Evolutionary conservation across 2,113 vertebrate genomes (phyloP).

Genomic region (Heterochromis multidens): DNA sequence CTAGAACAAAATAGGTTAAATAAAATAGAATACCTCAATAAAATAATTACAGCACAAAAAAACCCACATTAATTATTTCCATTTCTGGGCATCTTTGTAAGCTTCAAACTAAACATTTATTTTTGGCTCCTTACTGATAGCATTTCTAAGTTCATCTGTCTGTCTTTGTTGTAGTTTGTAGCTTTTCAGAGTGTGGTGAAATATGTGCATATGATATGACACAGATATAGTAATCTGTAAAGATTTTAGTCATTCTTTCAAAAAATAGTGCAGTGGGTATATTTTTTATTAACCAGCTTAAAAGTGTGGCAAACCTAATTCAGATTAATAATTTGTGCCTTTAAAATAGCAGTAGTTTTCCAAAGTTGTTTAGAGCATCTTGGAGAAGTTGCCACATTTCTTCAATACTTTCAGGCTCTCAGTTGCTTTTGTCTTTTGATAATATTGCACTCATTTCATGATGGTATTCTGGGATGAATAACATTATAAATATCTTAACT

Average conservation of each 20-base stretch:
- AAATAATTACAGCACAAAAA: background rate
- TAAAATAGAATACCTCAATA: background rate
- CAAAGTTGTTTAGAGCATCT: background rate
- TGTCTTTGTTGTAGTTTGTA: background rate
- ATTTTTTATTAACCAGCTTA: background rate
- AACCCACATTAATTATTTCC: background rate
- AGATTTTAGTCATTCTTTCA: background rate
- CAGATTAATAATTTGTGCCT: background rate
- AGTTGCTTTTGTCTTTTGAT: background rate
- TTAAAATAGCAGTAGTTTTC: background rate
- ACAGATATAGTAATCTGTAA: background rate
- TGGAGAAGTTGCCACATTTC: background rate
- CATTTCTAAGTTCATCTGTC: fast-evolving
- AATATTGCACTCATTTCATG: no score
- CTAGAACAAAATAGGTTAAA: background rate
- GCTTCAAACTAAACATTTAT: background rate
- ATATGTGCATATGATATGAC: background rate
- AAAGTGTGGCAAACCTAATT: background rate
- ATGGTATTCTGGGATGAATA: background rate
- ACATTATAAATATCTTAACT: background rate
- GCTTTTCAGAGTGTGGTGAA: background rate
- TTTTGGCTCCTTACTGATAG: background rate
- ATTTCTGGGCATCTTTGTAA: background rate
- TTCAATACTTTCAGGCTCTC: background rate
- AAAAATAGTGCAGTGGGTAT: background rate